Percentiles rank a stretch among this genome's conserved stretches.
phyloP scores from a whole-genome alignment of 2,113 vertebrate genomes.

The Cebidichthys violaceus region DNA sequence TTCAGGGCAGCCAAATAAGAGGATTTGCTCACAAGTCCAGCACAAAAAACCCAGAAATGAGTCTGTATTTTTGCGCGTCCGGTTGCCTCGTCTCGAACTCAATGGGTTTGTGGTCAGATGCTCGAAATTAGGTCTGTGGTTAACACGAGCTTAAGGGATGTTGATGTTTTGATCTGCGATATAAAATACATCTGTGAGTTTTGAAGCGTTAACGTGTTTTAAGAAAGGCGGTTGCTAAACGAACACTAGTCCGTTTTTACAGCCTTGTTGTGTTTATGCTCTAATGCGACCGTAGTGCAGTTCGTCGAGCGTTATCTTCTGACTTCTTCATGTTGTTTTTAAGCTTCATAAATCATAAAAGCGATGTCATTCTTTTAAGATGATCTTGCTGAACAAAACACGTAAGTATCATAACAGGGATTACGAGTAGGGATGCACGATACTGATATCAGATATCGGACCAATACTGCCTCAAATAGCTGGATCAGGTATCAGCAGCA shows the following conservation, averaged over 20 bases:
- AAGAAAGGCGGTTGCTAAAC: neutral
- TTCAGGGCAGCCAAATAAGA: conserved; percentile 17
- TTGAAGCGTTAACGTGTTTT: neutral
- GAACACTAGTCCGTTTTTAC: neutral
- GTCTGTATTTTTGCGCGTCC: neutral
- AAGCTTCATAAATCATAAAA: neutral
- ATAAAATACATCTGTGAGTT: too few species aligned
- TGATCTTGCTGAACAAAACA: neutral
- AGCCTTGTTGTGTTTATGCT: neutral
- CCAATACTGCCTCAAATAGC: too few species aligned
- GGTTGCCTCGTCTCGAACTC: neutral
- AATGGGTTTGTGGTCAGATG: neutral
- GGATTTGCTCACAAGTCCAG: conserved; percentile 11
- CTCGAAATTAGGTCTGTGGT: too few species aligned
- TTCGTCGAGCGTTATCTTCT: neutral
- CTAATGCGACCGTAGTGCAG: too few species aligned
- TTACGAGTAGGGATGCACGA: too few species aligned
- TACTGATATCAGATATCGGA: too few species aligned
- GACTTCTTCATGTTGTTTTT: neutral
- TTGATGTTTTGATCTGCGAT: neutral
- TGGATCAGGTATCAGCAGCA: too few species aligned
- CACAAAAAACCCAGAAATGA: neutral
- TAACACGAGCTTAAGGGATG: neutral
- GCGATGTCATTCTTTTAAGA: too few species aligned
- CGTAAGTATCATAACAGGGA: neutral